phyloP scores from a whole-genome alignment of 2,797 vertebrate genomes.

The Hyperoplus lanceolatus region DNA sequence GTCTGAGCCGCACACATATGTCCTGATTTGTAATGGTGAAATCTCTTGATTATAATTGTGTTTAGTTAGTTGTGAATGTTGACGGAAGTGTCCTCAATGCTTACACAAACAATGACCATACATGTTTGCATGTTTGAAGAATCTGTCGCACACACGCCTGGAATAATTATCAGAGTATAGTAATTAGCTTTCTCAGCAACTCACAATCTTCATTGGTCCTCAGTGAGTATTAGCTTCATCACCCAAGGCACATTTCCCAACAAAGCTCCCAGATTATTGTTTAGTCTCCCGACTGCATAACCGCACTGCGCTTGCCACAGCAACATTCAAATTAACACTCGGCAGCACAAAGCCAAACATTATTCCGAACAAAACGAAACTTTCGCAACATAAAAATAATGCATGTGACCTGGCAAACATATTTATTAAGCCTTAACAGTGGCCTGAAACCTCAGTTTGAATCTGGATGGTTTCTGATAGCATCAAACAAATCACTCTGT shows the following conservation, averaged over 20 bases:
- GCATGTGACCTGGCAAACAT: background rate
- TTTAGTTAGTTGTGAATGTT: constrained; percentile 9
- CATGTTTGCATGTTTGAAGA: constrained; percentile 46
- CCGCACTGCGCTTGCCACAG: constrained; percentile 20
- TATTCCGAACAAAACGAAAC: constrained; percentile 33
- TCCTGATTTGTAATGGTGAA: background rate
- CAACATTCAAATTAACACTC: constrained; percentile 24
- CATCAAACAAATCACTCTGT: background rate
- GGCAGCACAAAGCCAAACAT: constrained; percentile 22
- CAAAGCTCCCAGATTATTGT: constrained; percentile 74
- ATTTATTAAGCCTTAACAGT: constrained; percentile 41
- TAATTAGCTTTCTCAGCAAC: constrained; percentile 81
- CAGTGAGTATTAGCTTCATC: constrained; percentile 70
- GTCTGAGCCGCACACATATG: background rate
- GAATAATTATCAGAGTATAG: constrained; percentile 71
- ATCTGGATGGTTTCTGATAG: constrained; percentile 36
- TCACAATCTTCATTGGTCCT: constrained; percentile 76
- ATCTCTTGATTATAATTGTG: background rate
- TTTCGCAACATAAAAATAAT: constrained; percentile 34
- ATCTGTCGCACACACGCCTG: constrained; percentile 46
- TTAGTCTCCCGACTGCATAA: constrained; percentile 61
- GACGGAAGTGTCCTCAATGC: background rate
- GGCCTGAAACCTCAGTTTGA: constrained; percentile 44
- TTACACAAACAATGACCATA: background rate
- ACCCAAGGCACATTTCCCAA: constrained; percentile 71